Base-by-base conservation (phyloP, 2,888 invertebrate species). In the Alloscopus bannaensis region DNA sequence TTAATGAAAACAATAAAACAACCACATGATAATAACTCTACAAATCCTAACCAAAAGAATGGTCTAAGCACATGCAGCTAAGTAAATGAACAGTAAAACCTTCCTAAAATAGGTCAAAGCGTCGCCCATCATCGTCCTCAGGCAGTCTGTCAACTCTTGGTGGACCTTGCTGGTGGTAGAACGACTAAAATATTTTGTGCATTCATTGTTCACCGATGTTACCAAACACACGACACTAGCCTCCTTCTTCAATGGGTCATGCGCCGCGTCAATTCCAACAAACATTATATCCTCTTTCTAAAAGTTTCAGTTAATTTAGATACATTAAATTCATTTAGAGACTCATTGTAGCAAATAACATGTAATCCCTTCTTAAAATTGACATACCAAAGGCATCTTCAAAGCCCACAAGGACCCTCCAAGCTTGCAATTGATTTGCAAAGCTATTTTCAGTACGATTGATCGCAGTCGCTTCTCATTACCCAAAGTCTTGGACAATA, bases 381-480 rank as follows among this genome's bases (percentile, higher is more conserved):
- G 59, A 68, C 66, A 8, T 88, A 91, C 91, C 87, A 94, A 90
- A 0, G 98, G 98, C 72, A 97, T 94, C 28, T 91, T 89, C 0
- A 98, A 90, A 0, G 92, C 91, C 98, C 98, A 98, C 24, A 98
- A 88, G 0, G 95, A 93, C 1, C 98, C 98, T 2, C 98, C 98
- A 8, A 98, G 89, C 89, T 98, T 98, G 87, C 97, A 97, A 87
- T 96, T 97, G 85, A 98, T 96, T 89, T 98, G 98, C 24, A 98
- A 89, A 0, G 94, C 92, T 59, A 98, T 95, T 89, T 97, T 98
- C 87, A 95, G 94, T 0, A 94, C 92, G 16, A 98, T 92, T 0
- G 94, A 90, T 0, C 94, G 91, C 57, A 95, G 88, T 87, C 94
- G 95, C 11, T 91, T 88, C 26, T 92, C 92, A 83, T 93, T 71